Evolutionary conservation across 2,797 vertebrate genomes (phyloP), one percentile per base, ranked within the genome.

Genomic region (Rhyacichthys aspro): DNA sequence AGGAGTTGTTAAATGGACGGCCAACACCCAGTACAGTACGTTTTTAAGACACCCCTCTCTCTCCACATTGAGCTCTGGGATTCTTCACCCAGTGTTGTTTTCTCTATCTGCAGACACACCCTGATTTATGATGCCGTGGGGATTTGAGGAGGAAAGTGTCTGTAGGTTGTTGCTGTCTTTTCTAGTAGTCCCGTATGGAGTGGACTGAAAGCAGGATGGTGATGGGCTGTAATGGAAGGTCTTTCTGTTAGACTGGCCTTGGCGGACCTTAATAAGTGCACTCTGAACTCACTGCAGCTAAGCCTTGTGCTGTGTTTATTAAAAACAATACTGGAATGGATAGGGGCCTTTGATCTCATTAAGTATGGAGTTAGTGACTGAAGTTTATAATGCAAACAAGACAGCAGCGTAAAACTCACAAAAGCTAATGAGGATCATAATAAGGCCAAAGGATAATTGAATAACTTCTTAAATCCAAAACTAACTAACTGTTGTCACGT

Each of bases 1-100:
- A 85, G 55, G 47, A 83, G 77, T 64, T 72, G 82, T 88, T 83
- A 77, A 84, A 78, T 18, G 15, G 48, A 69, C 44, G 73, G 82
- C 83, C 82, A 88, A 89, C 88, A 90, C 88, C 88, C 87, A 82
- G 78, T 68, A 77, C 80, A 82, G 65, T 56, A 48, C 59, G 68
- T 83, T 79, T 85, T 78, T 79, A 80, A 80, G 66, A 64, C 59
- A 38, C 68, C 63, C 68, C 69, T 67, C 67, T 67, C 59, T 67
- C 67, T 65, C 66, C 72, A 63, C 63, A 54, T 48, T 58, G 59
- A 78, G 56, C 75, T 72, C 69, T 79, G 83, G 85, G 79, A 84
- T 76, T 82, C 82, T 74, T 83, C 82, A 71, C 53, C 52, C 82
- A 63, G 3, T 8, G 67, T 70, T 78, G 78, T 78, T 78, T 85